Evolutionary conservation across 2,797 vertebrate species (phyloP).

Genomic region (Garrulus glandarius): DNA sequence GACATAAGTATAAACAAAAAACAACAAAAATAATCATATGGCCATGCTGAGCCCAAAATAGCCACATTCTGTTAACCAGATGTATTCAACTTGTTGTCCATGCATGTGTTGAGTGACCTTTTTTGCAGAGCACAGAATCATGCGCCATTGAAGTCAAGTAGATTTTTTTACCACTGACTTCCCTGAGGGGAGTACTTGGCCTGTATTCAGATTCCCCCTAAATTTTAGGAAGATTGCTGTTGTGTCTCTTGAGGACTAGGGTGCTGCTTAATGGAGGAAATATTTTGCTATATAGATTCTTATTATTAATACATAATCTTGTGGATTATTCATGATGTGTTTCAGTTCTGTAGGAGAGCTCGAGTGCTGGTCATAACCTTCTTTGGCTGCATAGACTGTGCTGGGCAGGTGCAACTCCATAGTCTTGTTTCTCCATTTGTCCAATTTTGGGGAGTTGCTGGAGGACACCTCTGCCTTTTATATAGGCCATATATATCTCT

Average conservation of each 20-base stretch:
- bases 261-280: background rate
- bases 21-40: background rate
- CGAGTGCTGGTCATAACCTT: background rate
- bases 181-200: background rate
- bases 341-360: background rate
- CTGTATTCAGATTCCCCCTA: background rate
- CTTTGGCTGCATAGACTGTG: background rate
- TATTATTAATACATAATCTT: background rate
- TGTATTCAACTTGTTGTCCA: background rate
- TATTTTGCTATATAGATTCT: background rate
- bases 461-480: background rate
- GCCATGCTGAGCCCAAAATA: background rate
- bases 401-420: background rate
- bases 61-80: background rate
- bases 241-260: background rate
- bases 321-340: background rate
- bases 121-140: background rate
- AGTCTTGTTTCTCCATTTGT: background rate
- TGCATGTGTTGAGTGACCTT: background rate
- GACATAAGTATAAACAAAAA: background rate
- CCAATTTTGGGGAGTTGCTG: background rate
- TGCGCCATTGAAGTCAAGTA: background rate
- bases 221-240: background rate
- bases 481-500: accelerated
- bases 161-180: background rate